Base-by-base conservation (phyloP, 2,888 invertebrate genomes). In the Trissoscelio sp. region DNA sequence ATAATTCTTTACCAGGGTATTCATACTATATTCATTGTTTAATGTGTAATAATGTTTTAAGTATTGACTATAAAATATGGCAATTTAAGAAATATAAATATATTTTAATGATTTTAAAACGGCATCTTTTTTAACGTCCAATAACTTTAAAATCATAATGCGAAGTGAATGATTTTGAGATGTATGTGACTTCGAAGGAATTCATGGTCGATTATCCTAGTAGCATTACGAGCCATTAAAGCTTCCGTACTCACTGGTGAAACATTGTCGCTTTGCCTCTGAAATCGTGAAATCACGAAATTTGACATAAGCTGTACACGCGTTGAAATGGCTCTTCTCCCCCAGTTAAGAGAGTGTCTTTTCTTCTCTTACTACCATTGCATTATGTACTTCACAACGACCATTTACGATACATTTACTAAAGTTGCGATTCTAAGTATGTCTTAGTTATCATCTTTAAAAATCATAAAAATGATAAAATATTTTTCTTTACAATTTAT, bases 391-490 rank as follows among this genome's bases (percentile, higher is more conserved):
- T 90, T 88, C 84, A 87, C 86, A 85, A 85, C 88, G 89, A 91
- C 91, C 90, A 91, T 91, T 91, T 91, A 85, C 88, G 89, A 91
- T 91, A 91, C 91, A 91, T 91, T 91, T 91, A 89, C 88, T 55
- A 77, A 81, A 81, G 81, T 77, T 73, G 75, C 69, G 60, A 77
- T 77, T 70, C 79, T 60, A 75, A 79, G 62, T 67, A 77, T 62
- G 22, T 69, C 77, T 77, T 77, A 77, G 77, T 77, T 69, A 77
- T 77, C 62, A 77, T 77, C 77, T 55, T 69, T 53, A 62, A 69
- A 77, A 62, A 60, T 62, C 69, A 46, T 46, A 55, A 55, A 77
- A 62, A 62, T 46, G 34, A 0, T 64, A 12, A 12, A 20, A 73
- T 64, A 55, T 73, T 42, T 34, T 55, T 22, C 22, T 64, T 44